Evolutionary conservation across 2,888 invertebrate species (phyloP).

Genomic region (Melieria omissa): DNA sequence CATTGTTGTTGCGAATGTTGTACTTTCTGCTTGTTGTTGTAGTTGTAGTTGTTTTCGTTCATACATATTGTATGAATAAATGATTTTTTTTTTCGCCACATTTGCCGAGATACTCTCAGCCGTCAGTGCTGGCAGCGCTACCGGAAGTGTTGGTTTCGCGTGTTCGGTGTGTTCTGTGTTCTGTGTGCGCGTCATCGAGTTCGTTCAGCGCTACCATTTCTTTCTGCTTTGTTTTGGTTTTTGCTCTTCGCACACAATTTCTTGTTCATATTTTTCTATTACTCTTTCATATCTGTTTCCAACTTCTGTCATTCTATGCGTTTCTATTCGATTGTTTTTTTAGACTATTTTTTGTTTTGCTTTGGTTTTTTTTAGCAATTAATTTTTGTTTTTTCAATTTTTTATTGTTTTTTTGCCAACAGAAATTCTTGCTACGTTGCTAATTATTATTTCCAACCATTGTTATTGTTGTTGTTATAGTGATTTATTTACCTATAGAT

Average conservation of each 20-base stretch:
- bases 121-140: constrained; percentile 66
- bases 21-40: too few species aligned
- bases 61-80: too few species aligned
- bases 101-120: not conserved
- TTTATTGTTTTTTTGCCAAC: too few species aligned
- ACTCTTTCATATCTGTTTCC: not conserved
- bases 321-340: not conserved
- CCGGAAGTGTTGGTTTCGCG: constrained; percentile 67
- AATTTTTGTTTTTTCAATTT: too few species aligned
- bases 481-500: too few species aligned
- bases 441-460: too few species aligned
- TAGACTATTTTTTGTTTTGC: not conserved
- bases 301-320: not conserved
- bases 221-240: constrained; percentile 11
- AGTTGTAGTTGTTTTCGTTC: too few species aligned
- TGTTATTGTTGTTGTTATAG: too few species aligned
- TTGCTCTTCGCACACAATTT: not conserved
- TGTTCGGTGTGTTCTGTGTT: constrained; percentile 17
- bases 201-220: constrained; percentile 19
- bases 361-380: too few species aligned
- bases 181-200: constrained; percentile 38
- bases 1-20: too few species aligned
- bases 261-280: not conserved
- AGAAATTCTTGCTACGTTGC: too few species aligned
- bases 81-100: too few species aligned